These are phyloP conservation scores for Cnemophilus loriae DNA, from an alignment of 2,113 vertebrate species.

Conservation along the genomic window DNA sequence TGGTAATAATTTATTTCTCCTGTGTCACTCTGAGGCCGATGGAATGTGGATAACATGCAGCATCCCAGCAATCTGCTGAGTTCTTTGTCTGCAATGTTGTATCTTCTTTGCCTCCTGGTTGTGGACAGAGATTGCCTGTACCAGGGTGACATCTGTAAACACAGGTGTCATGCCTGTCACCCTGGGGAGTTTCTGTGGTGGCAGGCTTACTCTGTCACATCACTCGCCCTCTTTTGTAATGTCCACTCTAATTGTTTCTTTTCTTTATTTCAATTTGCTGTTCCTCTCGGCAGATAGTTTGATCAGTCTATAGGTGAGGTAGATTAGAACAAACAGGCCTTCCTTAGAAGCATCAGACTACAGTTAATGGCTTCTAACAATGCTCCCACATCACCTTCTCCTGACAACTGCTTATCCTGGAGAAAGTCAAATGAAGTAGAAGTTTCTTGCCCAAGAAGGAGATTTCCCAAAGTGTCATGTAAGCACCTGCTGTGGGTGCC, in stretches of 20 bases:
- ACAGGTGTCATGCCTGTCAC: neutral
- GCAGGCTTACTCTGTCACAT: neutral
- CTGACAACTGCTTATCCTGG: neutral
- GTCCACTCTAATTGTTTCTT: neutral
- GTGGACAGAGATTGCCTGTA: neutral
- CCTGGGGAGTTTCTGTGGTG: neutral
- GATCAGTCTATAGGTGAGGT: neutral
- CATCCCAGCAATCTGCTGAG: accelerated
- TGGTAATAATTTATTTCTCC: neutral
- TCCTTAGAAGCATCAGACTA: neutral
- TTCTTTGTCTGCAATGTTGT: neutral
- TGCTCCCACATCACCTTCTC: neutral
- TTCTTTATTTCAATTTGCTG: neutral
- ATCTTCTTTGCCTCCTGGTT: neutral
- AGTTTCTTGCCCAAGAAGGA: neutral
- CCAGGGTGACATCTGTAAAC: neutral
- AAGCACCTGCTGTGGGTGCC: neutral
- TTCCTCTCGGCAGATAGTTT: neutral
- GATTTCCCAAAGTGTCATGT: neutral
- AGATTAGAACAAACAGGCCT: neutral
- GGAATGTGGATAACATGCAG: neutral
- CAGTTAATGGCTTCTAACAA: neutral
- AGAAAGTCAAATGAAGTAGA: neutral
- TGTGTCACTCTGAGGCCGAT: neutral
- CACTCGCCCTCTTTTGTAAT: neutral